Evolutionary conservation across 2,797 vertebrate species (phyloP).

Genomic region (Chromobotia macracanthus): DNA sequence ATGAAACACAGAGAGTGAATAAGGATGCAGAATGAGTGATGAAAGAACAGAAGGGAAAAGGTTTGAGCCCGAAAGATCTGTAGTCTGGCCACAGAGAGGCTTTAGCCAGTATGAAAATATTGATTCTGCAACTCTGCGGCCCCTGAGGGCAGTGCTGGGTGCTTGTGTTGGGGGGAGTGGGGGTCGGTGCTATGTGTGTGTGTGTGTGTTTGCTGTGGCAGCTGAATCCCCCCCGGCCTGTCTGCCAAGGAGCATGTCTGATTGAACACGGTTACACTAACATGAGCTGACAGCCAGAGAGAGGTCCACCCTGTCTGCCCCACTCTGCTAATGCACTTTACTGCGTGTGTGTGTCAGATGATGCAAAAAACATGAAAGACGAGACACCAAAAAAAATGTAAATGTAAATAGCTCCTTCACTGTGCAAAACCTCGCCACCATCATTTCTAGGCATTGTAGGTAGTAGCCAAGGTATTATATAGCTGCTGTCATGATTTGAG

Average conservation of each 20-base stretch:
- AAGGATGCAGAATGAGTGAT: conserved; percentile 1
- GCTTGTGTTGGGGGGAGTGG: conserved; percentile 53
- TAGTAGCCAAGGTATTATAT: background rate
- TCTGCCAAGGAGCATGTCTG: conserved; percentile 88
- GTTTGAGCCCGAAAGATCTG: conserved; percentile 8
- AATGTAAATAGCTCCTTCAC: no score
- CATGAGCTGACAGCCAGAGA: conserved; percentile 85
- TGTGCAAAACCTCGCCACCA: background rate
- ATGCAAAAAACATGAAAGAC: conserved; percentile 27
- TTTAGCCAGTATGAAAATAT: conserved; percentile 69
- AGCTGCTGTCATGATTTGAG: background rate
- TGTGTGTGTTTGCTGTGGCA: conserved; percentile 76
- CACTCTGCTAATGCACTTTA: conserved; percentile 79
- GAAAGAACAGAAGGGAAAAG: conserved; percentile 49
- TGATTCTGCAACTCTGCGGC: conserved; percentile 75
- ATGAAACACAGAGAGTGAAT: conserved; percentile 68
- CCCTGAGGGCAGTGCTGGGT: conserved; percentile 51
- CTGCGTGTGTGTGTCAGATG: conserved; percentile 15
- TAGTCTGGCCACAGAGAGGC: conserved; percentile 64
- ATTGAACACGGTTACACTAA: conserved; percentile 86
- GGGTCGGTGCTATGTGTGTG: conserved; percentile 69
- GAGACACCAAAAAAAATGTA: conserved; percentile 9
- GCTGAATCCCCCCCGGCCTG: conserved; percentile 88
- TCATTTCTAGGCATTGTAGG: no score
- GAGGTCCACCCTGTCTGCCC: conserved; percentile 85